Conservation (phyloP, 1,140 invertebrate genomes). For the Lasioglossum albipes region DNA sequence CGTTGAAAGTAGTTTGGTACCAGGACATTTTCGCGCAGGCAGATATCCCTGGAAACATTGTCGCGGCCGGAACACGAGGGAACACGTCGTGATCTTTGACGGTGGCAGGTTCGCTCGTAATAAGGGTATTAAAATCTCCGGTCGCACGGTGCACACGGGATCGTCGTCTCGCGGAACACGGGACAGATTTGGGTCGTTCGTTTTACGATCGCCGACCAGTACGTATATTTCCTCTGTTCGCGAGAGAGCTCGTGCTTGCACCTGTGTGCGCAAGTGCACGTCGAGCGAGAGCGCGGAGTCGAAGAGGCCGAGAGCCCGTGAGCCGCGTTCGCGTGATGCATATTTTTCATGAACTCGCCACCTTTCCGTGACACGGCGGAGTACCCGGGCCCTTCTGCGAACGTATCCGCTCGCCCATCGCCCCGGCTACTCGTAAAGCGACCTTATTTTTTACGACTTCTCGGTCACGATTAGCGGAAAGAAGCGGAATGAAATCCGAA, state of each 20-base stretch:
- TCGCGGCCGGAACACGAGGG: not conserved
- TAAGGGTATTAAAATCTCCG: slow-evolving; percentile 13
- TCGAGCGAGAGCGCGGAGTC: not conserved
- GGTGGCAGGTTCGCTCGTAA: slow-evolving; percentile 8
- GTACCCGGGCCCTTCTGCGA: slow-evolving; percentile 72
- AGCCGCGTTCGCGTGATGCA: slow-evolving; percentile 74
- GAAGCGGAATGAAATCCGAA: slow-evolving; percentile 71
- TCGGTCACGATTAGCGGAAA: slow-evolving; percentile 74
- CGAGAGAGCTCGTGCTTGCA: slow-evolving; percentile 6
- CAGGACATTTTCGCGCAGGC: too few relatives aligned
- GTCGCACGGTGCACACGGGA: not conserved
- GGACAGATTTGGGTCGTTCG: slow-evolving; percentile 75
- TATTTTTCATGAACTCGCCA: slow-evolving; percentile 76
- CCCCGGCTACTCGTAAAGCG: slow-evolving; percentile 77
- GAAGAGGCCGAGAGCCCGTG: too few relatives aligned
- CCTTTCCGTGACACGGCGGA: slow-evolving; percentile 75
- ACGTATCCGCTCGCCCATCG: slow-evolving; percentile 73
- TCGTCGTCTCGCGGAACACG: slow-evolving; percentile 6
- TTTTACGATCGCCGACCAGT: slow-evolving; percentile 69
- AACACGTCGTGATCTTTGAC: not conserved
- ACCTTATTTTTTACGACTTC: slow-evolving; percentile 77
- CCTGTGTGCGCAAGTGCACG: slow-evolving; percentile 10
- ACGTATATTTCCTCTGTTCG: not conserved
- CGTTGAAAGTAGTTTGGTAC: too few relatives aligned
- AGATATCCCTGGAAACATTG: not conserved